These are phyloP conservation scores for Gymnogyps californianus DNA, from an alignment of 2,113 vertebrate species.

Conservation along the genomic window DNA sequence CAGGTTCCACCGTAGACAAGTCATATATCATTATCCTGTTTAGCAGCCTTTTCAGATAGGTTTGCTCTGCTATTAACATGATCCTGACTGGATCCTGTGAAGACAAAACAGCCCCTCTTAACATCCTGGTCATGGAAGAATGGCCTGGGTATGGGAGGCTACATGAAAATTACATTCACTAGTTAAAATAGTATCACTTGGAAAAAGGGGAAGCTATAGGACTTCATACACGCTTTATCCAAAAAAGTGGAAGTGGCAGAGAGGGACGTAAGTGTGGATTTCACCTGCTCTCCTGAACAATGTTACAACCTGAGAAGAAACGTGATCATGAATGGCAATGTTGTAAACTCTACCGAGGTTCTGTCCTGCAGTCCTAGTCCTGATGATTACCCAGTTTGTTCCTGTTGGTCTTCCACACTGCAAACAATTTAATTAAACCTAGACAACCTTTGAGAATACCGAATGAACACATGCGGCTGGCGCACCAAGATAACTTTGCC, in stretches of 20 bases:
- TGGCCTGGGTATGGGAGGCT: neutral
- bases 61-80: neutral
- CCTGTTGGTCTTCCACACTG: neutral
- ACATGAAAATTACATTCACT: neutral
- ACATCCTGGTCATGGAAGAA: neutral
- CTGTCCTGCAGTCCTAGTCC: neutral
- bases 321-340: fast-evolving
- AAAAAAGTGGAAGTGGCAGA: neutral
- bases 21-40: neutral
- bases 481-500: neutral
- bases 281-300: neutral
- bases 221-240: neutral
- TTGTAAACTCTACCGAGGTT: neutral
- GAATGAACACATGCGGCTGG: neutral
- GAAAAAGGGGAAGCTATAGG: neutral
- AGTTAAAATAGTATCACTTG: neutral
- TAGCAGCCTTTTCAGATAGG: neutral
- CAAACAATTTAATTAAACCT: neutral
- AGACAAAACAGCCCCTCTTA: neutral
- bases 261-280: neutral
- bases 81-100: neutral
- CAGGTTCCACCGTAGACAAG: neutral
- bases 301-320: neutral
- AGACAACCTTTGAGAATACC: neutral
- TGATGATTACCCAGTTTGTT: neutral